phyloP scores from a whole-genome alignment of 2,888 invertebrate species.

The Petrolisthes cinctipes region DNA sequence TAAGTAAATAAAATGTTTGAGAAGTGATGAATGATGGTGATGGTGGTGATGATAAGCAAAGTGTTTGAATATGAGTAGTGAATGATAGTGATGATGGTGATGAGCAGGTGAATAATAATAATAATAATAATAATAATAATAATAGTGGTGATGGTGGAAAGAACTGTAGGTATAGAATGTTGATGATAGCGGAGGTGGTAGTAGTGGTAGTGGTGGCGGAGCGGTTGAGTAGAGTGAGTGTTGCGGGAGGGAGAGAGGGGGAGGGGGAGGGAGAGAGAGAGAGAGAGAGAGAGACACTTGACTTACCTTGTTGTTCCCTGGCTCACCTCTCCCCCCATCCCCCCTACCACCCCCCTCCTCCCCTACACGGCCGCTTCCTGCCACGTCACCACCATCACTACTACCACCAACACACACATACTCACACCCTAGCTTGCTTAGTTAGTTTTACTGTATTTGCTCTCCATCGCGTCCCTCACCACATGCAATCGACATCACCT shows the following conservation, averaged over 20 bases:
- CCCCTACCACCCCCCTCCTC: constrained; percentile 10
- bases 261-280: too few species aligned
- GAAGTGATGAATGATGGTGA: neutral
- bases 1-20: neutral
- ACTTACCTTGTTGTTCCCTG: constrained; percentile 11
- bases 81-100: too few species aligned
- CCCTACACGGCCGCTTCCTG: constrained; percentile 15
- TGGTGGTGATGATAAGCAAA: neutral
- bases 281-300: neutral
- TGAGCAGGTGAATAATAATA: too few species aligned
- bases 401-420: neutral
- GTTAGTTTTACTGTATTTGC: neutral
- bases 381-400: constrained; percentile 11
- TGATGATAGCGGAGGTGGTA: neutral
- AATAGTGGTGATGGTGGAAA: neutral
- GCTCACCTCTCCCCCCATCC: neutral
- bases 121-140: neutral
- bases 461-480: neutral
- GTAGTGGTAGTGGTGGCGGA: neutral
- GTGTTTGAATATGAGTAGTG: too few species aligned
- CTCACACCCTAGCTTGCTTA: too few species aligned
- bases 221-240: neutral
- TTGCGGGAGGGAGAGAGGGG: too few species aligned
- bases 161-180: constrained; percentile 6
- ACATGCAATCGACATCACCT: neutral